Evolutionary conservation across 2,888 invertebrate species (phyloP), one percentile per base, ranked within the genome.

Genomic region (Troilus luridus): DNA sequence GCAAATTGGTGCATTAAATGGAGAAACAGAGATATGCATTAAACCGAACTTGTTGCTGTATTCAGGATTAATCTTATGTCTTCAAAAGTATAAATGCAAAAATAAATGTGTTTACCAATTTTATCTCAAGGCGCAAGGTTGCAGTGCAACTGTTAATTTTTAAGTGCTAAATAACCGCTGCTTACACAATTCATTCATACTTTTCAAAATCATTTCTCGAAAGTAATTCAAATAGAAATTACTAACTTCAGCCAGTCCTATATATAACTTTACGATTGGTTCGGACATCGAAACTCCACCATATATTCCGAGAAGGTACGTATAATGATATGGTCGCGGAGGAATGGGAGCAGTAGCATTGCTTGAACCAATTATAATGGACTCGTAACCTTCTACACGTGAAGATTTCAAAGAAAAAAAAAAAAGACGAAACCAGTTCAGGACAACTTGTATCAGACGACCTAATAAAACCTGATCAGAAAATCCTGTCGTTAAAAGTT

Each of bases 381-480:
- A 41, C 27, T 8, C 8, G 72, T 77, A 41, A 77, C 72, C 72
- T 77, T 77, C 72, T 19, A 77, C 5, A 19, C 17, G 19, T 12
- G 54, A 85, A n/a, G 56, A 85, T 85, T 85, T 56, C 85, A 17
- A 85, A 85, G 27, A 72, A 60, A 64, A 64, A 64, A 72, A 72
- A 27, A 27, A 56, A n/a, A 19, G 56, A 85, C 11, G 56, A 85
- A 85, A 85, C 85, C 56, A n/a, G 85, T 85, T 56, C 56, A n/a
- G 85, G 85, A n/a, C 11, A 58, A 56, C n/a, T 81, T 81, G 17
- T 54, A 54, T 54, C 41, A 54, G n/a, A 27, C 56, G 54, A 56
- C 85, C 85, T 58, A 56, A 0, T 85, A 85, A 85, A 85, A 85
- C 85, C 56, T 85, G 85, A 85, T 56, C 85, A 85, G 56, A 85